Conservation (phyloP, 2,888 invertebrate species). For the Petrolisthes manimaculis region DNA sequence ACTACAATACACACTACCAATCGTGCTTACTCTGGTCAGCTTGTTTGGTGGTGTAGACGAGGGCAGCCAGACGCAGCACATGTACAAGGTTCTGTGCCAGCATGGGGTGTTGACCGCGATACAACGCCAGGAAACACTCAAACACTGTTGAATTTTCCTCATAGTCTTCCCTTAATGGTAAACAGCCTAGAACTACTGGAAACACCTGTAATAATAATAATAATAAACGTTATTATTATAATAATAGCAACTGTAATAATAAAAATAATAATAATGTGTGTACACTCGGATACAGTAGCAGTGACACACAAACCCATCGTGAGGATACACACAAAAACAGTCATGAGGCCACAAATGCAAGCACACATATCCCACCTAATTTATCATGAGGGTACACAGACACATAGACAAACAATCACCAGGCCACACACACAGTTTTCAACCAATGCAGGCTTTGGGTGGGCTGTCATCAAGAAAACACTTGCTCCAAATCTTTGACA, state of each 20-base stretch:
- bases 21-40: constrained; percentile 69
- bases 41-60: constrained; percentile 75
- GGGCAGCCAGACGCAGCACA: constrained; percentile 74
- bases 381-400: not conserved
- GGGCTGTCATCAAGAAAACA: not conserved
- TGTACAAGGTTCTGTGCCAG: constrained; percentile 73
- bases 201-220: constrained; percentile 73
- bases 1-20: no score
- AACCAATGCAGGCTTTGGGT: no score
- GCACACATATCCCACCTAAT: no score
- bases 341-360: not conserved
- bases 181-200: constrained; percentile 78
- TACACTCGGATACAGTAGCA: no score
- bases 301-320: no score
- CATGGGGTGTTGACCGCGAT: constrained; percentile 75
- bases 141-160: constrained; percentile 81
- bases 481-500: not conserved
- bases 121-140: constrained; percentile 77
- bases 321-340: not conserved
- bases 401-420: not conserved
- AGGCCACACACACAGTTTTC: no score
- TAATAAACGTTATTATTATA: not conserved
- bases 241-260: not conserved
- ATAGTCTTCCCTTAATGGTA: constrained; percentile 81
- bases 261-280: not conserved